Evolutionary conservation across 1,140 invertebrate genomes (phyloP).

Genomic region (Eurytemora carolleeae): DNA sequence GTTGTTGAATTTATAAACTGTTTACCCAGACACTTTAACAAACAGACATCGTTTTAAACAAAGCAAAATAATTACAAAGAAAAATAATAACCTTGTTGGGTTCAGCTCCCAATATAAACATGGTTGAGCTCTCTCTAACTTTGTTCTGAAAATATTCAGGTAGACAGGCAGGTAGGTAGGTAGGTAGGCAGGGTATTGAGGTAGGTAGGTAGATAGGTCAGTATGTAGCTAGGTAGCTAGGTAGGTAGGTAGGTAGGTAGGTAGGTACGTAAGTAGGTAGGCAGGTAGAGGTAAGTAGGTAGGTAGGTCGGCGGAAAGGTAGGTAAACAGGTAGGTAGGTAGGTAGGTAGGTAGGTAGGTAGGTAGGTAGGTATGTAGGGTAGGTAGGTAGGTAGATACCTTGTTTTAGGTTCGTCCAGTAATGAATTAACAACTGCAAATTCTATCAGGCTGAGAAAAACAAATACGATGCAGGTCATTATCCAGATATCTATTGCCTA

Average conservation of each 20-base stretch:
- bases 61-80: too few species aligned
- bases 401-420: conserved; percentile 37
- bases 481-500: conserved; percentile 84
- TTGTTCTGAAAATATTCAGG: background rate
- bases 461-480: conserved; percentile 75
- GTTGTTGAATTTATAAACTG: too few species aligned
- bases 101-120: background rate
- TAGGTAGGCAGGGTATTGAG: background rate
- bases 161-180: background rate
- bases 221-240: too few species aligned
- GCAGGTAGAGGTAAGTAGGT: background rate
- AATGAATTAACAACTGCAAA: conserved; percentile 78
- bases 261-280: background rate
- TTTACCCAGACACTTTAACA: too few species aligned
- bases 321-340: background rate
- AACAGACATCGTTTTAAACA: too few species aligned
- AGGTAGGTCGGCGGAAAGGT: background rate
- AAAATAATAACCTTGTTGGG: background rate
- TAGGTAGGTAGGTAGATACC: background rate
- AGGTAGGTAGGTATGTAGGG: background rate
- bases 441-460: conserved; percentile 75
- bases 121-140: background rate
- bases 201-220: background rate
- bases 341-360: background rate
- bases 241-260: background rate